Conservation (phyloP, 2,113 vertebrate species). For the Notothenia coriiceps region DNA sequence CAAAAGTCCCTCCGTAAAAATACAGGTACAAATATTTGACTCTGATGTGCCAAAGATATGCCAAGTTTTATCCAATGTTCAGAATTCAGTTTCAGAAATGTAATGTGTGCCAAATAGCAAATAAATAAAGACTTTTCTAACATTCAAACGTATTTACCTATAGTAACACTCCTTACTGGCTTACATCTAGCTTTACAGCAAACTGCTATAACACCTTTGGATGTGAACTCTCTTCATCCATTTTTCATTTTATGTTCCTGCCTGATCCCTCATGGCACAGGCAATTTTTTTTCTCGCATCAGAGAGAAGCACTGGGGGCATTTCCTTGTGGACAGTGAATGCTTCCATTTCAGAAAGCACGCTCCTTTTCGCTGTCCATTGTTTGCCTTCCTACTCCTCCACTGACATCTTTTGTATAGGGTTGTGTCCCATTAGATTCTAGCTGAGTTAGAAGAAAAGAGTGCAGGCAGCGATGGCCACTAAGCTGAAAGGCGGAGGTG, state of each 20-base stretch:
- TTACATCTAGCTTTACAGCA: not conserved
- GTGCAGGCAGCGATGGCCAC: not conserved
- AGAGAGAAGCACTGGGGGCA: not conserved
- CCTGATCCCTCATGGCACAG: not conserved
- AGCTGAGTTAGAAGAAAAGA: conserved; percentile 6
- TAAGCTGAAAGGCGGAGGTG: not conserved
- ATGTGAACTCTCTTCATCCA: not conserved
- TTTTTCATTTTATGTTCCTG: not conserved
- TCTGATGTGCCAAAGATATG: no score
- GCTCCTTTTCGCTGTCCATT: conserved; percentile 1
- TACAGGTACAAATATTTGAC: no score
- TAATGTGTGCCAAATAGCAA: no score
- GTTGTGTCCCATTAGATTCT: conserved; percentile 13
- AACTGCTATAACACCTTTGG: not conserved
- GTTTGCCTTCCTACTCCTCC: conserved; percentile 9
- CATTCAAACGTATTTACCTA: no score
- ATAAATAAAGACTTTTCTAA: no score
- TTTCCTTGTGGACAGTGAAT: conserved; percentile 6
- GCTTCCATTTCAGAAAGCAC: conserved; percentile 22
- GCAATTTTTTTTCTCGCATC: not conserved
- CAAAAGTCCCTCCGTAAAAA: no score
- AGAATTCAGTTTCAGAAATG: no score
- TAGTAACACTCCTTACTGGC: not conserved
- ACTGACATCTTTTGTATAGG: conserved; percentile 1
- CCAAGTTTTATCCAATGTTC: no score